Conservation (phyloP, 2,888 invertebrate species). For the Aphrophora alni region DNA sequence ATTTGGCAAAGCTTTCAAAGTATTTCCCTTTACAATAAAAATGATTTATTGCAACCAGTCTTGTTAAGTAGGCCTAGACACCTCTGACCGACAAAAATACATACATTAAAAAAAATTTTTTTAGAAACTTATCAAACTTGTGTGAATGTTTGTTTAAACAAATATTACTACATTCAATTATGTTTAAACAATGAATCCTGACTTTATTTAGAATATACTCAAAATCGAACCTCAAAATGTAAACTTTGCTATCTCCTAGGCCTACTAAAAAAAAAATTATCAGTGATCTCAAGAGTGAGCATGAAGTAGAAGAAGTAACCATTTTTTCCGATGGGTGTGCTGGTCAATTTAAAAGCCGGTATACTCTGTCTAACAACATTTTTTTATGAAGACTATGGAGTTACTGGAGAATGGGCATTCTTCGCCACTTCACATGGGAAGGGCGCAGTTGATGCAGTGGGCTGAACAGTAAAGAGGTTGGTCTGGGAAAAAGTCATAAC, state of each 20-base stretch:
- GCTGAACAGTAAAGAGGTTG: slow-evolving; percentile 31
- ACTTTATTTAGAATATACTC: no score
- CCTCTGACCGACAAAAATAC: slow-evolving; percentile 15
- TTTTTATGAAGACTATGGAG: slow-evolving; percentile 32
- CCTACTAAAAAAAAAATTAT: slow-evolving; percentile 20
- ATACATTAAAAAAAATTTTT: slow-evolving; percentile 23
- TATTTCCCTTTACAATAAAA: slow-evolving; percentile 27
- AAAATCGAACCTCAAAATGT: no score
- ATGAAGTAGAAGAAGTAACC: slow-evolving; percentile 28
- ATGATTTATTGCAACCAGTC: slow-evolving; percentile 22
- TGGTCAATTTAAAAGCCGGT: slow-evolving; percentile 27
- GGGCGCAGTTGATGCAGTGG: slow-evolving; percentile 30
- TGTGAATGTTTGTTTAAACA: no score
- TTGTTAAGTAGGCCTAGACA: slow-evolving; percentile 22
- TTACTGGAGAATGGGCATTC: slow-evolving; percentile 29
- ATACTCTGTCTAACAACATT: slow-evolving; percentile 25
- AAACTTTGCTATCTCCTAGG: no score
- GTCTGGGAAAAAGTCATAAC: slow-evolving; percentile 27
- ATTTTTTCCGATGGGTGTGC: slow-evolving; percentile 32
- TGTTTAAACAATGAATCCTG: no score
- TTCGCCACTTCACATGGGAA: slow-evolving; percentile 33
- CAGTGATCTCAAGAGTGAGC: slow-evolving; percentile 27
- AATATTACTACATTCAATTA: no score
- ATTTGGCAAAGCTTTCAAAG: slow-evolving; percentile 25
- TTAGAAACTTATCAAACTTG: slow-evolving; percentile 23